Percentiles rank a stretch among this genome's conserved stretches.
phyloP scores from a whole-genome alignment of 2,888 invertebrate genomes.

The Luperina nickerlii region DNA sequence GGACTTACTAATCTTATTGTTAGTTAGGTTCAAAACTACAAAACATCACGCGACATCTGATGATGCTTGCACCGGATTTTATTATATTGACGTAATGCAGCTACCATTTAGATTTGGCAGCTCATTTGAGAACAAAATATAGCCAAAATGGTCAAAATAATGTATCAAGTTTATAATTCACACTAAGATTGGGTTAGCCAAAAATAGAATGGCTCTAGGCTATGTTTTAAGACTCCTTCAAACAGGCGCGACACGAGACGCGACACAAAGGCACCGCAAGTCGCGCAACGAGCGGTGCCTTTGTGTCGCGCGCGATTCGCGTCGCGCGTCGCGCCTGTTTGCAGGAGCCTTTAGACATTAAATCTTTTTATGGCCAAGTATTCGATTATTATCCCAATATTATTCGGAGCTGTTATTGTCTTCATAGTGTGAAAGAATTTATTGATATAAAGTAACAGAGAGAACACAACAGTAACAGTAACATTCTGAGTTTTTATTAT shows the following conservation, averaged over 20 bases:
- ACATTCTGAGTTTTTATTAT: neutral
- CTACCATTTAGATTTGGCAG: neutral
- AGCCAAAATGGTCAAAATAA: slow-evolving; percentile 1
- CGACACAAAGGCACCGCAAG: too few species aligned
- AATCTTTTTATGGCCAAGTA: neutral
- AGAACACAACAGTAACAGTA: too few species aligned
- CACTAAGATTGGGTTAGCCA: neutral
- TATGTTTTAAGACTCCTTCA: too few species aligned
- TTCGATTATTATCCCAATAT: neutral
- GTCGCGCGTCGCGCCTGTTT: too few species aligned
- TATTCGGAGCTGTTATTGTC: neutral
- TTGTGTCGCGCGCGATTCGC: too few species aligned
- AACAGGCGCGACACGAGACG: too few species aligned
- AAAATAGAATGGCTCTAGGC: neutral
- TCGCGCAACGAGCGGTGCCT: too few species aligned
- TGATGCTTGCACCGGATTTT: slow-evolving; percentile 4
- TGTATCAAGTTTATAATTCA: slow-evolving; percentile 4
- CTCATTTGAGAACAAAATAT: slow-evolving; percentile 9
- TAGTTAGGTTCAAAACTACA: slow-evolving; percentile 6
- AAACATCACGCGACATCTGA: slow-evolving; percentile 2
- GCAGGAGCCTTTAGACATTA: neutral
- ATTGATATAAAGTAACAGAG: neutral
- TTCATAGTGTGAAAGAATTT: neutral
- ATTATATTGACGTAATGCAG: slow-evolving; percentile 12
- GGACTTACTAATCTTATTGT: neutral